Evolutionary conservation across 1,140 invertebrate genomes (phyloP), one percentile per base, ranked within the genome.

Genomic region (Neodiprion pinetum): DNA sequence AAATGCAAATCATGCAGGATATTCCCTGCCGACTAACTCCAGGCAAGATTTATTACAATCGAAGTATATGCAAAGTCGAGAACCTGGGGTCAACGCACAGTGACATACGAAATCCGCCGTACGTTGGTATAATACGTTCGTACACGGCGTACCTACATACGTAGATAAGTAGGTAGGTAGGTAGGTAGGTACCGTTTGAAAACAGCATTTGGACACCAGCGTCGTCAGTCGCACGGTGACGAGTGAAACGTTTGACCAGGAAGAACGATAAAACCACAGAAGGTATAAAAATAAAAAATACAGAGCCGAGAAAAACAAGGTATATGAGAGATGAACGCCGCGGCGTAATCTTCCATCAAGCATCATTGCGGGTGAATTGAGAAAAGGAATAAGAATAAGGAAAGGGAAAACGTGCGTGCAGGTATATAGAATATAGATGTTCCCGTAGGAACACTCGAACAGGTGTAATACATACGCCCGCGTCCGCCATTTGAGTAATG

Each of bases 401-500:
- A 14, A 61, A 61, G n/a, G n/a, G n/a, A 61, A 61, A 61, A 61
- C 53, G 53, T 40, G 28, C 28, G 28, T 40, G 28, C 28, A 40
- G 28, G 28, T 40, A 40, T 61, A 61, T 21, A 21, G 17, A 21
- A 21, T 21, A 21, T 61, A 61, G 53, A 17, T 61, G n/a, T 61
- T 17, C 53, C 53, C 53, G 53, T 4, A 61, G n/a, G 53, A 61
- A 61, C n/a, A 61, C 53, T 17, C 11, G 53, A 61, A 61, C 53
- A 61, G 53, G 53, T 61, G 53, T 61, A 61, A 61, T 61, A 61
- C 53, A 61, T 61, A 12, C 11, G 53, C n/a, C 53, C 53, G 53
- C 11, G 53, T 61, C 53, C 53, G 53, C 67, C 40, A 69, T 21
- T 69, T 69, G 67, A 69, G 14, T 69, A 69, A 69, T 69, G 21